Evolutionary conservation across 2,113 vertebrate genomes (phyloP).

Genomic region (Brachyhypopomus gauderio): DNA sequence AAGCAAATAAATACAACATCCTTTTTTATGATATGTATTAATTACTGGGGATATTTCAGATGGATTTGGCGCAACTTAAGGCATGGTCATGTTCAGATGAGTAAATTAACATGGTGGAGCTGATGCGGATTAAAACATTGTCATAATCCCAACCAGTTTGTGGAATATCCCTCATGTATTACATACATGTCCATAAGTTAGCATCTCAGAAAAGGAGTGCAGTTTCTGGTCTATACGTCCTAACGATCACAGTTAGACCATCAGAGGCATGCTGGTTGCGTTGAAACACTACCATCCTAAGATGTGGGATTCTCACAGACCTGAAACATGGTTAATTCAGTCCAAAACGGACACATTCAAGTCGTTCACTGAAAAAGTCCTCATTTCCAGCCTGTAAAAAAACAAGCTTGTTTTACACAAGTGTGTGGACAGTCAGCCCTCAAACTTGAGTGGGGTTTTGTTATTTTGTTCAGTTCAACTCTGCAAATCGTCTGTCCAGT

Average conservation of each 20-base stretch:
- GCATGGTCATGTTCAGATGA: background rate
- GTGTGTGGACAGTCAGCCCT: background rate
- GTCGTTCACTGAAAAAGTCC: background rate
- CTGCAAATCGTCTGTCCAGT: constrained; percentile 75
- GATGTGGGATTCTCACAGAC: background rate
- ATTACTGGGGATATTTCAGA: too few species aligned
- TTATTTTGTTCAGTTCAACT: constrained; percentile 37
- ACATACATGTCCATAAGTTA: background rate
- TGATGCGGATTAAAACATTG: background rate
- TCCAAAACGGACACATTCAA: background rate
- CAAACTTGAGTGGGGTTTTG: background rate
- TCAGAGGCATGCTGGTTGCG: too few species aligned
- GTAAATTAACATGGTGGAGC: too few species aligned
- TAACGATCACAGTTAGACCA: background rate
- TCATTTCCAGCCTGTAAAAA: background rate
- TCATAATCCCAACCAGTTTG: background rate
- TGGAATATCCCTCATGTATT: too few species aligned
- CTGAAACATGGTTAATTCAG: background rate
- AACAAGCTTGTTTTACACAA: background rate
- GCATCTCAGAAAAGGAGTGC: background rate
- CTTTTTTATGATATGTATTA: background rate
- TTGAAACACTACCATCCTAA: too few species aligned
- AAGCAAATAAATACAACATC: background rate
- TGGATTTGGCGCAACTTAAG: background rate
- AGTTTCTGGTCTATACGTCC: background rate